A percentile compares a stretch with the other conserved stretches of the same genome.
Evolutionary conservation across 2,888 invertebrate species (phyloP).

Genomic region (Leptopilina drosophilae): DNA sequence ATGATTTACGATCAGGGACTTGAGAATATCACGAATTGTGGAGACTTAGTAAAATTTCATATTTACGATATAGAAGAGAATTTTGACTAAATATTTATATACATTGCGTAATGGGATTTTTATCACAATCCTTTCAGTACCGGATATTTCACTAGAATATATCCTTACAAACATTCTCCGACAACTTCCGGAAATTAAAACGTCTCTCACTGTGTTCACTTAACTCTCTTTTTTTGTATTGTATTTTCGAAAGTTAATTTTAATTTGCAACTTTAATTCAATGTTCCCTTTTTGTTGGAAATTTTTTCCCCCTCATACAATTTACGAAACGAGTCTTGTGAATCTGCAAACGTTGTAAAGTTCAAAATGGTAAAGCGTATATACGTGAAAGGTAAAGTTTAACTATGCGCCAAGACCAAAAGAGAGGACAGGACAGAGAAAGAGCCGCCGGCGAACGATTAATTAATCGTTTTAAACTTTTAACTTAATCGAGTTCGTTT

Average conservation of each 20-base stretch:
- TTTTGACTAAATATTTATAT: neutral
- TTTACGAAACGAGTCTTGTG: constrained; percentile 24
- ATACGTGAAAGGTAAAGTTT: constrained; percentile 46
- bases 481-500: constrained; percentile 65
- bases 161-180: no score
- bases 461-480: constrained; percentile 71
- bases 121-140: no score
- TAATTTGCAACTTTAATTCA: neutral
- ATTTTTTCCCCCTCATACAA: neutral
- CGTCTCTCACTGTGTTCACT: no score
- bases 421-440: constrained; percentile 31
- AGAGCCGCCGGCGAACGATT: constrained; percentile 56
- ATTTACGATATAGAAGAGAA: neutral
- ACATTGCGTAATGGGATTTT: no score
- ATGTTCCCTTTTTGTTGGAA: neutral
- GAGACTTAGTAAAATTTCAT: constrained; percentile 27
- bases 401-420: constrained; percentile 49
- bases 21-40: constrained; percentile 14
- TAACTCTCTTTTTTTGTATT: neutral
- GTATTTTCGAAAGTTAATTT: neutral
- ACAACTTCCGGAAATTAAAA: no score
- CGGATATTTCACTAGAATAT: no score
- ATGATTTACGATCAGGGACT: constrained; percentile 51
- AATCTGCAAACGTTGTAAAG: constrained; percentile 55
- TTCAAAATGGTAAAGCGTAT: constrained; percentile 38